Conservation (phyloP, 2,113 vertebrate species). For the Siniperca knerii region DNA sequence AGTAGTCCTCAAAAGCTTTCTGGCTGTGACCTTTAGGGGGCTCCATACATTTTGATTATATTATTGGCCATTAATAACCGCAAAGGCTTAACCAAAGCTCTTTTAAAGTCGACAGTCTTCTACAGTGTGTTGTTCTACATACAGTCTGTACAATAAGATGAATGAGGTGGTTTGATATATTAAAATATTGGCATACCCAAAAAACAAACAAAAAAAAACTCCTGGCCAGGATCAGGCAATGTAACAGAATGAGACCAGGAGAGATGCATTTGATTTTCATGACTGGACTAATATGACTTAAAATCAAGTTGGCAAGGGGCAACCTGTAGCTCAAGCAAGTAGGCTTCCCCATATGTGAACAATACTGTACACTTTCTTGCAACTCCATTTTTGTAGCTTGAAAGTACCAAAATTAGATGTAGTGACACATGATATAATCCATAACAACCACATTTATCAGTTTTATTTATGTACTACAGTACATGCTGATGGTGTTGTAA, state of each 20-base stretch:
- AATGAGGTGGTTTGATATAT: neutral
- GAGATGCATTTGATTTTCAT: neutral
- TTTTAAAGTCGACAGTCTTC: neutral
- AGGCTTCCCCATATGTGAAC: neutral
- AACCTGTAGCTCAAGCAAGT: neutral
- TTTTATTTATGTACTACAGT: neutral
- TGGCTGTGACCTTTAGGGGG: too few species aligned
- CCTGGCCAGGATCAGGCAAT: neutral
- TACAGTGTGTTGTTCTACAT: neutral
- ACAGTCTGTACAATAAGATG: neutral
- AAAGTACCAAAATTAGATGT: conserved; percentile 2
- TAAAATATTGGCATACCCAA: neutral
- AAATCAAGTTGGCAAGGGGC: neutral
- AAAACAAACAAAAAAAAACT: neutral
- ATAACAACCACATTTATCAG: neutral
- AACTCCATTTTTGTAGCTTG: neutral
- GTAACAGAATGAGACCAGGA: too few species aligned
- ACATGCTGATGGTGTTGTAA: neutral
- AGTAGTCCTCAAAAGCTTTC: too few species aligned
- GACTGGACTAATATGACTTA: neutral
- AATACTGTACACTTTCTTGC: neutral
- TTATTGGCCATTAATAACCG: neutral
- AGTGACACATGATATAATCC: neutral
- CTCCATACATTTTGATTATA: neutral
- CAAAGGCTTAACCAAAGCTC: neutral